These are phyloP conservation scores for Nebria ingens DNA, from an alignment of 1,140 invertebrate species.

Conservation along the genomic window DNA sequence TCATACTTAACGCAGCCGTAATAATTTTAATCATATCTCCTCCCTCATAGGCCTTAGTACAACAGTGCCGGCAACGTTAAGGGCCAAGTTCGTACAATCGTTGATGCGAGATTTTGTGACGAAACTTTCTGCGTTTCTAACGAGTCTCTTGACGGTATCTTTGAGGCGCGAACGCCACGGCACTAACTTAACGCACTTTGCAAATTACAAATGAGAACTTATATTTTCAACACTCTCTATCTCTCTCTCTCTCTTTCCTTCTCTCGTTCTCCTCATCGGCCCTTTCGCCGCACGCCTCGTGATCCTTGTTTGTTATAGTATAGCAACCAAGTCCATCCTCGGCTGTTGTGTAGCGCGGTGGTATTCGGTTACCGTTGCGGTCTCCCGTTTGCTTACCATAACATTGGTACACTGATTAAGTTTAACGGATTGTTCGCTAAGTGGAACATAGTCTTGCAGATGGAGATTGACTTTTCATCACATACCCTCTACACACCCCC, in stretches of 20 bases:
- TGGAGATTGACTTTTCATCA: background rate
- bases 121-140: conserved; percentile 5
- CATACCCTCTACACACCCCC: background rate
- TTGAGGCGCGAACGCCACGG: background rate
- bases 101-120: conserved; percentile 1
- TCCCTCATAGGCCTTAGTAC: too few species aligned
- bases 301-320: background rate
- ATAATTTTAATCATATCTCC: conserved; percentile 7
- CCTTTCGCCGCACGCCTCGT: background rate
- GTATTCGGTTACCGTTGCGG: background rate
- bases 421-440: conserved; percentile 5
- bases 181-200: conserved; percentile 4
- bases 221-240: conserved; percentile 8
- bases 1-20: conserved; percentile 3
- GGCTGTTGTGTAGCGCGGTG: background rate
- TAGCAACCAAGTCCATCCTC: background rate
- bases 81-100: too few species aligned
- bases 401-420: conserved; percentile 6
- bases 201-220: conserved; percentile 9
- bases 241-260: background rate
- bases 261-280: background rate
- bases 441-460: background rate
- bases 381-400: background rate
- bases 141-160: conserved; percentile 4
- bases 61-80: background rate